A percentile compares a stretch with the other conserved stretches of the same genome.
Evolutionary conservation across 2,888 invertebrate genomes (phyloP).

Genomic region (Limnephilus rhombicus): DNA sequence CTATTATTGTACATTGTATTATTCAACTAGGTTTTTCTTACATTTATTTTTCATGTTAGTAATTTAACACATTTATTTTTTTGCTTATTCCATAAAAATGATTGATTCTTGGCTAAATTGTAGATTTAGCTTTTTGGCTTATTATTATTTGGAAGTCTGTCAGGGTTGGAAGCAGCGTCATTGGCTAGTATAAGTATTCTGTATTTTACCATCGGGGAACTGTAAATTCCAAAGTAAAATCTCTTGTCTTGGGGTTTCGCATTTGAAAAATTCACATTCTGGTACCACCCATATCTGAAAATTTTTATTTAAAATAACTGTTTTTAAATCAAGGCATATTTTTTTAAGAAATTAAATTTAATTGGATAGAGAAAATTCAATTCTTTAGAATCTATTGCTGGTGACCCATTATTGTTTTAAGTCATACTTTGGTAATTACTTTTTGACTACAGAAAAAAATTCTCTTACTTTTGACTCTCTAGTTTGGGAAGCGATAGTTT

Average conservation of each 20-base stretch:
- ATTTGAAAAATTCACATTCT: constrained; percentile 70
- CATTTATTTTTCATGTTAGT: neutral
- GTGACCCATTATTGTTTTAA: neutral
- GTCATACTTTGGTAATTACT: neutral
- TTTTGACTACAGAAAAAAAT: neutral
- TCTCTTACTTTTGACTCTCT: constrained; percentile 71
- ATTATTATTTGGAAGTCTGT: constrained; percentile 29
- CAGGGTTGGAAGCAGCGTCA: constrained; percentile 69
- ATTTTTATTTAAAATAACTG: neutral
- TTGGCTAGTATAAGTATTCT: constrained; percentile 72
- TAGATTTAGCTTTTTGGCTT: neutral
- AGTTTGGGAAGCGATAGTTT: constrained; percentile 69
- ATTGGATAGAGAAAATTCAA: neutral
- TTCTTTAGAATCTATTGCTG: neutral
- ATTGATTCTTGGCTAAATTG: neutral
- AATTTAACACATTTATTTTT: neutral
- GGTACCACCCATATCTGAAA: constrained; percentile 74
- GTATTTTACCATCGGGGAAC: constrained; percentile 74
- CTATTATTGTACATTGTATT: neutral
- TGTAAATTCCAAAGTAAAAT: constrained; percentile 74
- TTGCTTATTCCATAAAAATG: neutral
- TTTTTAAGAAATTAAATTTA: neutral
- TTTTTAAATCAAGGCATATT: neutral
- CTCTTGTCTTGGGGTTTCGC: constrained; percentile 69
- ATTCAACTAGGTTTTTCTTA: neutral